Evolutionary conservation across 2,113 vertebrate species (phyloP), one percentile per base, ranked within the genome.

Genomic region (Rhea americana): DNA sequence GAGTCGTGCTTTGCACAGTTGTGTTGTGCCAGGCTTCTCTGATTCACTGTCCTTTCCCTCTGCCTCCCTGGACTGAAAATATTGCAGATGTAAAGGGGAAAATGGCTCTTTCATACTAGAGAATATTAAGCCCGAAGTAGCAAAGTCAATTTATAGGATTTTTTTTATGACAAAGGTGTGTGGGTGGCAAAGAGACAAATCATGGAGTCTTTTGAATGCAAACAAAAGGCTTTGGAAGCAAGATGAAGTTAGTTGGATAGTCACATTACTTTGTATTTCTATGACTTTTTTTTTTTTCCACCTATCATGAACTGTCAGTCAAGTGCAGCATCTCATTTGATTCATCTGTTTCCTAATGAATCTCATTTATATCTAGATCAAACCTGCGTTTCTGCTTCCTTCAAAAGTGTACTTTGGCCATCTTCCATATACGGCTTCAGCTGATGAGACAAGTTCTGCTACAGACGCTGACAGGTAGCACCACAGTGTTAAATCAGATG

Each of bases 261-360:
- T 51, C 25, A 5, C 0, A 0, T 43, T 65, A 39, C 37, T 35
- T 62, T 56, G 59, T 5, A 7, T 72, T 95, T 43, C 22, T 24
- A 11, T 35, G 35, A 17, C 20, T 41, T 62, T 59, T 32, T 41
- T 41, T 45, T 8, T 6, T 1, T 2, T 8, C n/a, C 19, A 17
- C 6, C 37, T 37, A 7, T 85, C 8, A 41, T 35, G 43, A 75
- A 5, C 16, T 22, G 47, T 55, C 51, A 45, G 5, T 61, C 21
- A 66, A 82, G 41, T 35, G 30, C 72, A 77, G 21, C 3, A 2
- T 73, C 43, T 90, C 8, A 18, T 50, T 88, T 83, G 8, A 62
- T 94, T 72, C 4, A 9, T 26, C 25, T 48, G 21, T 88, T 91
- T 77, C 32, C 73, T 85, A 35, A 47, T 51, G 58, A 82, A 43